Conservation (phyloP, 2,113 vertebrate species). For the Oncorhynchus clarkii region DNA sequence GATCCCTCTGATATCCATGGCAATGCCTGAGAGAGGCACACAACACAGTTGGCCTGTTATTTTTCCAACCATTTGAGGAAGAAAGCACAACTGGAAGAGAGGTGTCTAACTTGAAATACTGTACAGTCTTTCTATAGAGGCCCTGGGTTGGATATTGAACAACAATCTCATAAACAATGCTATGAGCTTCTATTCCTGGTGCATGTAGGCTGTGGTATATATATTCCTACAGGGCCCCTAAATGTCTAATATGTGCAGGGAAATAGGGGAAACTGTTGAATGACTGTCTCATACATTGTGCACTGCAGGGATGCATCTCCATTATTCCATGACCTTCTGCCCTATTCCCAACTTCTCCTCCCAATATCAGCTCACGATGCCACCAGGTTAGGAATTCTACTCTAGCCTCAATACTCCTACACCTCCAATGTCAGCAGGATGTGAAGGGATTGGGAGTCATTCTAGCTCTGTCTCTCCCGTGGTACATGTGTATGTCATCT, state of each 20-base stretch:
- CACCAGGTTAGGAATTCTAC: background rate
- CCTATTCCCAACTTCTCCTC: background rate
- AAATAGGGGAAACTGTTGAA: background rate
- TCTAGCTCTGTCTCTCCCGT: background rate
- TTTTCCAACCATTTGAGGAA: background rate
- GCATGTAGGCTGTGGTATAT: background rate
- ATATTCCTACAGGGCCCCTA: background rate
- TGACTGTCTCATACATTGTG: background rate
- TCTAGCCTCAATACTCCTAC: background rate
- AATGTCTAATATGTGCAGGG: background rate
- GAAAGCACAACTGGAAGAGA: background rate
- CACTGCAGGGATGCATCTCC: background rate
- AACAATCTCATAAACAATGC: background rate
- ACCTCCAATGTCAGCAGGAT: background rate
- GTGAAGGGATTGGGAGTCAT: background rate
- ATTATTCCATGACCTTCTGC: background rate
- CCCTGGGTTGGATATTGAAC: background rate
- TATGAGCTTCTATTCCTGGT: background rate
- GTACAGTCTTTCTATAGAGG: background rate
- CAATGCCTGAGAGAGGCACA: background rate
- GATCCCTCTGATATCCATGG: constrained; percentile 38
- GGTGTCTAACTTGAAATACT: background rate
- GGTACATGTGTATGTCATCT: constrained; percentile 1
- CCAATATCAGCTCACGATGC: background rate
- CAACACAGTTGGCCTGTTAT: background rate